phyloP scores from a whole-genome alignment of 2,888 invertebrate species.

The Acronicta aceris region DNA sequence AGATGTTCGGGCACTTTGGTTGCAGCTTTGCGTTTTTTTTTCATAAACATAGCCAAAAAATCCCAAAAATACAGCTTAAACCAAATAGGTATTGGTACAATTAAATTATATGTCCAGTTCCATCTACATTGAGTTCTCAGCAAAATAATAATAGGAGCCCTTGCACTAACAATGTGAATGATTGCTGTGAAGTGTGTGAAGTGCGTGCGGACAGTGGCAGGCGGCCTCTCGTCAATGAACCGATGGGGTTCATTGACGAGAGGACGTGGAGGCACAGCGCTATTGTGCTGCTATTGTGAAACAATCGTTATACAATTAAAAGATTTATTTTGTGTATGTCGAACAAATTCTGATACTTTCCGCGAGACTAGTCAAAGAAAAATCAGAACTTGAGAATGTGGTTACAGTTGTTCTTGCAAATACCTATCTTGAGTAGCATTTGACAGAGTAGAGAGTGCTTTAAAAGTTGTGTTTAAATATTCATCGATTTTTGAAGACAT shows the following conservation, averaged over 20 bases:
- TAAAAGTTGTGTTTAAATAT: too few relatives aligned
- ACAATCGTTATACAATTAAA: neutral
- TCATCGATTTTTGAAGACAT: too few relatives aligned
- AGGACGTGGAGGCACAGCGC: too few relatives aligned
- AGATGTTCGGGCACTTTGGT: too few relatives aligned
- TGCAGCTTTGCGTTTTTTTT: too few relatives aligned
- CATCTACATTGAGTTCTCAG: constrained; percentile 27
- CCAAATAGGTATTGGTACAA: constrained; percentile 1
- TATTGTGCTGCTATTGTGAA: constrained; percentile 8
- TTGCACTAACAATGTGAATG: constrained; percentile 33
- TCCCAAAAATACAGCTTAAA: constrained; percentile 14
- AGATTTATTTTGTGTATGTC: too few relatives aligned
- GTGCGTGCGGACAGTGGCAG: constrained; percentile 22
- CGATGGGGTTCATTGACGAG: constrained; percentile 2
- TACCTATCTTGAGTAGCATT: too few relatives aligned
- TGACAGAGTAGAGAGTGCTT: too few relatives aligned
- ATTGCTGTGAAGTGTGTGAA: constrained; percentile 7
- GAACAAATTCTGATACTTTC: too few relatives aligned
- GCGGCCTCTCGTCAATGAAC: constrained; percentile 24
- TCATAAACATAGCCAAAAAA: constrained; percentile 1
- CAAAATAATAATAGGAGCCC: constrained; percentile 37
- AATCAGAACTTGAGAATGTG: too few relatives aligned
- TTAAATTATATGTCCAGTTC: constrained; percentile 37
- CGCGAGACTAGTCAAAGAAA: too few relatives aligned
- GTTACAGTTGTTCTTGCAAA: too few relatives aligned